Evolutionary conservation across 2,888 invertebrate genomes (phyloP).

Genomic region (Cantharis rustica): DNA sequence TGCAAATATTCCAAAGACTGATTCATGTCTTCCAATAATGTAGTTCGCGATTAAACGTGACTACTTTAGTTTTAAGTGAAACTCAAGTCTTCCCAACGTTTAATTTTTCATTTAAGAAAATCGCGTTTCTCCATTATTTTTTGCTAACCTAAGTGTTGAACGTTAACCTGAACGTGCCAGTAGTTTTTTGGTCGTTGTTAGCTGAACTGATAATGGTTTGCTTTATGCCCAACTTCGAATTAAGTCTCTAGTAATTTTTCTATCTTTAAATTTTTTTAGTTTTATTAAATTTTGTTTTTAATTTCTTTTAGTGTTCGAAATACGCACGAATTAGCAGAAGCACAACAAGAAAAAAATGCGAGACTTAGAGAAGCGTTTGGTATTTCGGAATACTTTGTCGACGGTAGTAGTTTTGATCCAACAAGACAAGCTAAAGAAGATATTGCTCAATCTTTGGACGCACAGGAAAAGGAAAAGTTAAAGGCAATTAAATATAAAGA

Average conservation of each 20-base stretch:
- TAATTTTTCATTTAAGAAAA: neutral
- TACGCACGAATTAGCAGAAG: slow-evolving; percentile 95
- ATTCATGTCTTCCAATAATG: slow-evolving; percentile 58
- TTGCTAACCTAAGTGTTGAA: neutral
- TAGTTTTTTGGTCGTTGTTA: neutral
- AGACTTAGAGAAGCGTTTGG: slow-evolving; percentile 92
- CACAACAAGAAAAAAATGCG: slow-evolving; percentile 94
- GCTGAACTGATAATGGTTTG: slow-evolving; percentile 14
- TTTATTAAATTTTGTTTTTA: neutral
- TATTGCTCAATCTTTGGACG: slow-evolving; percentile 57
- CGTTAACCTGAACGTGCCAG: neutral
- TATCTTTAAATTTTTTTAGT: neutral
- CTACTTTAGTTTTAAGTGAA: slow-evolving; percentile 49
- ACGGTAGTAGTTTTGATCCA: slow-evolving; percentile 90
- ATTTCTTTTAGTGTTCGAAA: slow-evolving; percentile 79
- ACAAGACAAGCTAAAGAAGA: slow-evolving; percentile 70
- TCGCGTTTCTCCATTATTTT: neutral
- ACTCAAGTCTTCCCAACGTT: slow-evolving; percentile 62
- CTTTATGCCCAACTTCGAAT: neutral
- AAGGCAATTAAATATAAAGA: slow-evolving; percentile 53
- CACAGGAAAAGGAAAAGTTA: slow-evolving; percentile 52
- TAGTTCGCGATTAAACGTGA: slow-evolving; percentile 33
- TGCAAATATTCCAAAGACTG: slow-evolving; percentile 53
- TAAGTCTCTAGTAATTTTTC: neutral
- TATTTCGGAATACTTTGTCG: slow-evolving; percentile 90